Conservation (phyloP, 1,140 invertebrate genomes). For the Cyrtorhinus lividipennis region DNA sequence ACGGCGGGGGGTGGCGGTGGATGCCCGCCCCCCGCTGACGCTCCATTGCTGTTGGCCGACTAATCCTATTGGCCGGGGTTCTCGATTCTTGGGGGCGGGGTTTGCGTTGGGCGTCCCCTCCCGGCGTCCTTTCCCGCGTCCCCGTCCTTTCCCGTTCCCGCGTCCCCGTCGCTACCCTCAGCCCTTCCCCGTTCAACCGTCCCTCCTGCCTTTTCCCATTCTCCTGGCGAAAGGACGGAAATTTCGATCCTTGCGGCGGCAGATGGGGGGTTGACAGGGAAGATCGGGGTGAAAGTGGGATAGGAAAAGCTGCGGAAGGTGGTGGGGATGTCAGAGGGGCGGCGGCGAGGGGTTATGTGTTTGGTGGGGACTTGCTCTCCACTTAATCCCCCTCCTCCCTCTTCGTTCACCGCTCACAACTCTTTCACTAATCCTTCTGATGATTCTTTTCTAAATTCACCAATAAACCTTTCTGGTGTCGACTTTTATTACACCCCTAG, state of each 20-base stretch:
- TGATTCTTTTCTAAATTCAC: background rate
- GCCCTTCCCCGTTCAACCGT: background rate
- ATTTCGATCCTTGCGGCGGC: background rate
- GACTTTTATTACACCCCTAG: background rate
- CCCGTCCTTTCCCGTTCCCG: background rate
- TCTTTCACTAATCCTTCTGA: background rate
- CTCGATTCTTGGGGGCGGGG: constrained; percentile 7
- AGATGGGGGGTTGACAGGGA: background rate
- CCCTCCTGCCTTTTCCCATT: background rate
- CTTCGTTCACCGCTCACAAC: background rate
- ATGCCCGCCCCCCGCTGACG: background rate
- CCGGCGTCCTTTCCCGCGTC: background rate
- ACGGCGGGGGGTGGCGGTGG: background rate
- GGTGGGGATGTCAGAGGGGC: background rate
- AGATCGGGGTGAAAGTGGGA: background rate
- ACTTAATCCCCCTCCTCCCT: too few species aligned
- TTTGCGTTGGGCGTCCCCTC: background rate
- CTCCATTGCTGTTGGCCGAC: constrained; percentile 10
- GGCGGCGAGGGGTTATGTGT: too few species aligned
- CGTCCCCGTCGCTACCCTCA: background rate
- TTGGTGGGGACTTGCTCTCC: too few species aligned
- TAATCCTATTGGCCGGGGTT: constrained; percentile 6
- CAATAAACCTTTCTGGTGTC: background rate
- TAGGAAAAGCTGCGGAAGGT: background rate
- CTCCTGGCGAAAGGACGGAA: constrained; percentile 4